Evolutionary conservation across 2,888 invertebrate genomes (phyloP), one percentile per base, ranked within the genome.

Genomic region (Aphidius colemani): DNA sequence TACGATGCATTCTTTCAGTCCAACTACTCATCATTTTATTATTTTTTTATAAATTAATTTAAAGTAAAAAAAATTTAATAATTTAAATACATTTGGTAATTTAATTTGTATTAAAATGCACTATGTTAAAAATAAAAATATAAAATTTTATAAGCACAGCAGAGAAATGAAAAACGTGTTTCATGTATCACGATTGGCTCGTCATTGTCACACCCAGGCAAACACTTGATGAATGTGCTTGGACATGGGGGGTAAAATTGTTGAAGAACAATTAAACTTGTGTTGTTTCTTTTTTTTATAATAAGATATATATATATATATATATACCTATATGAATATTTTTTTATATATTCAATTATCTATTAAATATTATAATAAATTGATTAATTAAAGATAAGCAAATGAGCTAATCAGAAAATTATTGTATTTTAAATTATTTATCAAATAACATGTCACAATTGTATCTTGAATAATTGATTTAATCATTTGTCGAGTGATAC

Each of bases 1-100:
- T 89, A 80, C 94, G 88, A 85, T 94, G 94, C 90, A 94, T 93
- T 84, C 94, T 91, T 83, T 93, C 91, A 77, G 94, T 93, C 94
- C 94, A 94, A 85, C 91, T 93, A 85, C 92, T 92, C 94, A 94
- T 94, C 81, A 71, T 73, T 70, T 53, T 61, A n/a, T 18, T 39
- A 6, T 30, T 13, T 43, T 30, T 13, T 43, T 43, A 57, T 5
- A 30, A 30, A 30, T 30, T 30, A 30, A 5, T 30, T 30, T 30
- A 30, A 30, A 30, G 5, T 30, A 30, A 30, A 56, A 53, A 41
- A n/a, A n/a, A n/a, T 11, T 11, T 3, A 39, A 11, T 48, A 10
- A n/a, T 46, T 39, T 11, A 40, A 30, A 56, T 13, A 7, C 58
- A 58, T 30, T 30, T 30, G 30, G 5, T 30, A 30, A 30, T 30